Base-by-base conservation (phyloP, 2,113 vertebrate genomes). In the Cyphomyrus plagiostoma region DNA sequence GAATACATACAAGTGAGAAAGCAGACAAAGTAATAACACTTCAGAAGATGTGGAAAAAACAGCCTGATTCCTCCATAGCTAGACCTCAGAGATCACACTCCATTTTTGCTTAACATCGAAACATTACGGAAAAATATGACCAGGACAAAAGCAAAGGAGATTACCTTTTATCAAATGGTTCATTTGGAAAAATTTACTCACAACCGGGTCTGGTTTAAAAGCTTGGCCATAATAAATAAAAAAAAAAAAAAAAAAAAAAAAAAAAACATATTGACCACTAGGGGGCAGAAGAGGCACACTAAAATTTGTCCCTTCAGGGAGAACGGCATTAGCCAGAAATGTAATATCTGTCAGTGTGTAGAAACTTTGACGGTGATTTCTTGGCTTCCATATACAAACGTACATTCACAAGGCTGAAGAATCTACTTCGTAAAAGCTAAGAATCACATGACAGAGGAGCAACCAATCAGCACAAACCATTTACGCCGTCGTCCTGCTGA, bases 231-330 rank as follows among this genome's bases (percentile, higher is more conserved):
- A 39, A 77, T 1, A 46, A 83, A 89, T 1, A 53, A 4, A 53
- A 19, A 83, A 89, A 5, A 53, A 4, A 53, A 19, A 35, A 35
- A 35, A 35, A 35, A 1, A 35, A 35, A 35, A 35, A 35, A 35
- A 35, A 35, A 35, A 35, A 35, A 35, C 35, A 35, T 35, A 86
- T 88, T 3, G 21, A 90, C 94, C 96, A 95, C 94, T 92, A 94
- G 95, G 93, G 77, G 95, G 95, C 89, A 90, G 52, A 48, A 89
- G n/a, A 48, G 80, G 15, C n/a, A 13, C 21, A 35, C 62, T 9
- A 88, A 13, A 26, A 30, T 53, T 4, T 35, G 13, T 30, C 19
- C 35, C 19, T 87, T 53, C 85, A 13, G n/a, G 6, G 21, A 50
- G 83, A 13, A 30, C 0, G n/a, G 48, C 45, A 50, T 48, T 15